phyloP scores from a whole-genome alignment of 1,140 invertebrate species.

The Ceratosolen solmsi region DNA sequence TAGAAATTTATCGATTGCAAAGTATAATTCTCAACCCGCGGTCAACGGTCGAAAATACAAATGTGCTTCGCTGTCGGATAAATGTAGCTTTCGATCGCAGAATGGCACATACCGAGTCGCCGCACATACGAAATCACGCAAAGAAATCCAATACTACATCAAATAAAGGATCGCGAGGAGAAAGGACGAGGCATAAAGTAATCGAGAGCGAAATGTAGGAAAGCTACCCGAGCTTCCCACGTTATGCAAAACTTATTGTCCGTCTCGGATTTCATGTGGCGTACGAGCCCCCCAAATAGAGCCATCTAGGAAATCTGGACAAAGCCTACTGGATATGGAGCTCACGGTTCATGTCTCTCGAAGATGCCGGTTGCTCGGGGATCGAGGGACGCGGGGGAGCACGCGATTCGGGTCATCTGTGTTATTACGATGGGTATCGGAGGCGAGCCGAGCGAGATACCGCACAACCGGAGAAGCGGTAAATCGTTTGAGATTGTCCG shows the following conservation, averaged over 20 bases:
- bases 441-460: background rate
- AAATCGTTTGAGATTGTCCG: constrained; percentile 38
- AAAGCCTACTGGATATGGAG: background rate
- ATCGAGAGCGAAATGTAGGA: background rate
- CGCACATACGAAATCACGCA: too few relatives aligned
- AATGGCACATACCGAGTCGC: too few relatives aligned
- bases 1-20: too few relatives aligned
- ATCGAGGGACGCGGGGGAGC: background rate
- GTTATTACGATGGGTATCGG: constrained; percentile 20
- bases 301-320: constrained; percentile 8
- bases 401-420: constrained; percentile 28
- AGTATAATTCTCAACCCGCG: too few relatives aligned
- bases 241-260: background rate
- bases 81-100: too few relatives aligned
- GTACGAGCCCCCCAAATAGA: constrained; percentile 1
- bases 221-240: constrained; percentile 17
- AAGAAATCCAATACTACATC: constrained; percentile 34
- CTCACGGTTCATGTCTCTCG: background rate
- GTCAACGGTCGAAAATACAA: too few relatives aligned
- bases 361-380: constrained; percentile 6
- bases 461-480: constrained; percentile 18
- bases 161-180: constrained; percentile 3
- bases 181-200: background rate
- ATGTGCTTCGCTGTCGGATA: too few relatives aligned
- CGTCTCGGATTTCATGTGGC: constrained; percentile 19